A percentile compares a stretch with the other conserved stretches of the same genome.
Conservation (phyloP, 2,888 invertebrate genomes). For the Neoscelio sp. region DNA sequence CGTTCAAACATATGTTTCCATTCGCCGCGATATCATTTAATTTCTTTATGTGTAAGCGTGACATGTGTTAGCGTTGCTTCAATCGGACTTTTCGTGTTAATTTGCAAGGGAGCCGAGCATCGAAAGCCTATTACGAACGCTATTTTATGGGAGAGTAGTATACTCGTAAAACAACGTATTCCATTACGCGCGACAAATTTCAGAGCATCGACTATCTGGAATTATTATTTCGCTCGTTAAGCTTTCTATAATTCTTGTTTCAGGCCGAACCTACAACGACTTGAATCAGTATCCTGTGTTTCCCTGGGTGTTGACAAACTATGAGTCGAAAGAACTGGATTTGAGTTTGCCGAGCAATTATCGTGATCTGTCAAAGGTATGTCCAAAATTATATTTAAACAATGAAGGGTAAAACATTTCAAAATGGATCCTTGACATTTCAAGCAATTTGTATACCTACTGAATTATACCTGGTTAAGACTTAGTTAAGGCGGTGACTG, state of each 20-base stretch:
- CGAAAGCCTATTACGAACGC: no score
- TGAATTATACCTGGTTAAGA: no score
- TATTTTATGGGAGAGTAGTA: no score
- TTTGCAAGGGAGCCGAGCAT: no score
- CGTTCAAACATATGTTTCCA: slow-evolving; percentile 40
- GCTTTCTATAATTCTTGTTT: slow-evolving; percentile 41
- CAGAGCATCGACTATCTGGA: no score
- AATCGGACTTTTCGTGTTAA: no score
- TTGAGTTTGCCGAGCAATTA: slow-evolving; percentile 98
- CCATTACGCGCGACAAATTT: not conserved
- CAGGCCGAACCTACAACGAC: slow-evolving; percentile 99
- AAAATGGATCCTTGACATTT: no score
- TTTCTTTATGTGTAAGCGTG: slow-evolving; percentile 45
- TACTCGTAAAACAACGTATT: no score
- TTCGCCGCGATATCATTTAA: slow-evolving; percentile 39
- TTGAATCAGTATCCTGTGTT: slow-evolving; percentile 99
- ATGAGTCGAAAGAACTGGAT: slow-evolving; percentile 98
- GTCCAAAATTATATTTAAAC: slow-evolving; percentile 59
- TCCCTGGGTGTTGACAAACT: slow-evolving; percentile 99
- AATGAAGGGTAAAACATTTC: not conserved
- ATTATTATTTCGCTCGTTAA: no score
- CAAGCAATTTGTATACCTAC: no score
- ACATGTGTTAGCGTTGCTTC: slow-evolving; percentile 24
- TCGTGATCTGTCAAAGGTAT: slow-evolving; percentile 96
- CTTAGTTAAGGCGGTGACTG: no score